Base-by-base conservation (phyloP, 30 jellyfish, hydroid and myxozoan genomes). In the Turritopsis rubra region DNA sequence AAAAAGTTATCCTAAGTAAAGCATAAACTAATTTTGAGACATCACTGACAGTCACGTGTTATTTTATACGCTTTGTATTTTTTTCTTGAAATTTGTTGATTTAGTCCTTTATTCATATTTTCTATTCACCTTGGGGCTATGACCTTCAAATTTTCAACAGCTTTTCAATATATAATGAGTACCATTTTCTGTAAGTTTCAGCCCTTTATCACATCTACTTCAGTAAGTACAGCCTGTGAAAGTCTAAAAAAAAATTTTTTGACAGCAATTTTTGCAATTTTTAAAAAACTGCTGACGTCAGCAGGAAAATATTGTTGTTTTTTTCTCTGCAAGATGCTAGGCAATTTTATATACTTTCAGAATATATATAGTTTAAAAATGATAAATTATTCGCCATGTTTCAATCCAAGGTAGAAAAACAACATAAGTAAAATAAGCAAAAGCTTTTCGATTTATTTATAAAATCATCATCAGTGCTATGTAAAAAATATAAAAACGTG, bases 141-240 rank as follows among this genome's bases (percentile, higher is more conserved):
- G 27, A 17, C 17, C 76, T 66, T 66, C 16, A 66, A 66, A 66
- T 66, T 26, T 66, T 66, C 76, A 66, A 17, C 76, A 66, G 76
- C 76, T 21, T 3, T 66, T 66, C 29, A 3, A 3, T 66, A 66
- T 66, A 66, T 66, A 26, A 66, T 66, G 7, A 66, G 76, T 66
- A 17, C 7, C 16, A 17, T 66, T 7, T 66, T 66, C 17, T 21
- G 76, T 3, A 66, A 66, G 76, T 66, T 66, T 66, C 76, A 3
- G 76, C 17, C 7, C 76, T 41, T 17, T 66, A 66, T 66, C 76
- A 66, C 76, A 66, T 54, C 72, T 54, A 54, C 19, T 54, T 54
- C 72, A 16, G 19, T 54, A 54, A 54, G n/a, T 54, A 54, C 19
- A 54, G 72, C n/a, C 72, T 54, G 72, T 54, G 72, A 54, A n/a